Percentiles rank a stretch among this genome's conserved stretches.
phyloP scores from a whole-genome alignment of 2,113 vertebrate genomes.

The Siniperca chuatsi region DNA sequence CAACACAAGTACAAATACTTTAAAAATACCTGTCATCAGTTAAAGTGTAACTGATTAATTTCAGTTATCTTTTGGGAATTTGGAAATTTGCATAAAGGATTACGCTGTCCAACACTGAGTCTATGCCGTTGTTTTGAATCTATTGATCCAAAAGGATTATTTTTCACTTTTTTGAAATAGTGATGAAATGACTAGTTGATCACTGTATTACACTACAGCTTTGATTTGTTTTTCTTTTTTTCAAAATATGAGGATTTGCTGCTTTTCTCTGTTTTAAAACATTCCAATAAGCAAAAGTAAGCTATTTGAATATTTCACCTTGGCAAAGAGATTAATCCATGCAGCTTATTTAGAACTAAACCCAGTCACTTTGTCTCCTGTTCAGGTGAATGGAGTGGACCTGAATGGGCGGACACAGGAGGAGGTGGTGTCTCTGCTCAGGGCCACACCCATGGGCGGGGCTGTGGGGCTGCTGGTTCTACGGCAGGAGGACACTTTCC shows the following conservation, averaged over 20 bases:
- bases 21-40: constrained; percentile 3
- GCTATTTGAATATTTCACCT: too few species aligned
- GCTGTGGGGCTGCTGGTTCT: constrained; percentile 90
- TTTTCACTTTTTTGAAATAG: constrained; percentile 9
- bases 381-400: constrained; percentile 94
- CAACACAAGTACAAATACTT: background rate
- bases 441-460: constrained; percentile 96
- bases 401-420: constrained; percentile 95
- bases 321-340: background rate
- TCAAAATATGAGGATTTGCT: background rate
- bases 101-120: background rate
- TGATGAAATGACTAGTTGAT: background rate
- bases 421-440: constrained; percentile 93
- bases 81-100: constrained; percentile 50
- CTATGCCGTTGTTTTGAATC: background rate
- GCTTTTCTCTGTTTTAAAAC: background rate
- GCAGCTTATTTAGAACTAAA: background rate
- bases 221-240: background rate
- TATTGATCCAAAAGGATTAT: background rate
- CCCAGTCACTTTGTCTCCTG: background rate
- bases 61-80: background rate
- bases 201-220: background rate
- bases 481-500: constrained; percentile 93
- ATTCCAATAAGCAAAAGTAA: background rate
- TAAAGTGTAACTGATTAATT: constrained; percentile 13